Percentiles rank a stretch among this genome's conserved stretches.
phyloP scores from a whole-genome alignment of 2,113 vertebrate species.

The Mesoclemmys tuberculata region DNA sequence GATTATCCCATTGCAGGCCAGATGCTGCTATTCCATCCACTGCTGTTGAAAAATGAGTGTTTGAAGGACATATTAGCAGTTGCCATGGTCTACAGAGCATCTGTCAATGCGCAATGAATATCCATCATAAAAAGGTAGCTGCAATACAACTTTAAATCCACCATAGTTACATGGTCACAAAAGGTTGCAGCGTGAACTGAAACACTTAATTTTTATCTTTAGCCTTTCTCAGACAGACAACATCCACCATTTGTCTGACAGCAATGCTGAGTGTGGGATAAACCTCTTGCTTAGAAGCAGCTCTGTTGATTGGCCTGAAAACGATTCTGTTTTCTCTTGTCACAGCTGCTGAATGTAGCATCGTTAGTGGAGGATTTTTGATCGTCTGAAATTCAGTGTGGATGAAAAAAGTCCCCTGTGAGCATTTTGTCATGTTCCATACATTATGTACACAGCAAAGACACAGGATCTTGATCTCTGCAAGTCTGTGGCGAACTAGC shows the following conservation, averaged over 20 bases:
- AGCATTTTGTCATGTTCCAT: neutral
- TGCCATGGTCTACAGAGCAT: slow-evolving; percentile 28
- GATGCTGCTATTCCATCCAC: slow-evolving; percentile 9
- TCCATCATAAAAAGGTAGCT: neutral
- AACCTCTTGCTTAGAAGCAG: neutral
- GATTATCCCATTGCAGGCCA: neutral
- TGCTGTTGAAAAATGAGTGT: neutral
- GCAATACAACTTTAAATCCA: slow-evolving; percentile 3
- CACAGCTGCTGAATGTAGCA: neutral
- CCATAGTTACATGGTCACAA: neutral
- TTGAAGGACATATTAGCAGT: slow-evolving; percentile 22
- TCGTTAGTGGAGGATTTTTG: neutral
- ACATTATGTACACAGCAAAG: neutral
- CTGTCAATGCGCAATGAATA: neutral
- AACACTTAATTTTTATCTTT: neutral
- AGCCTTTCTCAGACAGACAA: neutral
- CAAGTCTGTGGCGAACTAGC: neutral
- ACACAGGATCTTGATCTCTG: neutral
- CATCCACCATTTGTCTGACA: neutral
- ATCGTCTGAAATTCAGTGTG: neutral
- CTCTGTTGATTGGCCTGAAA: neutral
- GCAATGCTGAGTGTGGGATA: neutral
- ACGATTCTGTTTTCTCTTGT: neutral
- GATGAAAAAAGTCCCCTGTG: neutral
- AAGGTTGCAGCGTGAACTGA: neutral